A percentile compares a stretch with the other conserved stretches of the same genome.
These are phyloP conservation scores for Alosa sapidissima DNA, from an alignment of 2,797 vertebrate species.

Conservation along the genomic window DNA sequence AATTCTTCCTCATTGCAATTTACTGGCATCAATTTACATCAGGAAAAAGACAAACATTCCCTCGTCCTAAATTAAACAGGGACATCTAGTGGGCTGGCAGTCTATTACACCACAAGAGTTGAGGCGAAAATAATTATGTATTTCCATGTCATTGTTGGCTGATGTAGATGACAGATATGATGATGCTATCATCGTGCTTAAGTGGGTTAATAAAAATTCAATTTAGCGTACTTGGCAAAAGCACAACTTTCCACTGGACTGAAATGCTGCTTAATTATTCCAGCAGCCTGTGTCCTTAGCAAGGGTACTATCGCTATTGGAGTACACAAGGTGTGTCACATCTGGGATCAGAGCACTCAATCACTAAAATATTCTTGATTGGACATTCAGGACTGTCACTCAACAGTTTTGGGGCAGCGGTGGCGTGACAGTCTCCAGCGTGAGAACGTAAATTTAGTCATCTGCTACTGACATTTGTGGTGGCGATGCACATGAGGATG, in stretches of 20 bases:
- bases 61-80: neutral
- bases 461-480: neutral
- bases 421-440: neutral
- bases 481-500: neutral
- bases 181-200: neutral
- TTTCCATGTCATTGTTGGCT: neutral
- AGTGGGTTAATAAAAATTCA: neutral
- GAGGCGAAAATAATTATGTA: neutral
- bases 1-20: neutral
- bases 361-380: neutral
- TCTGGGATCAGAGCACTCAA: neutral
- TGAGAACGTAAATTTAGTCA: neutral
- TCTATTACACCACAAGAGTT: neutral
- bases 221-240: neutral
- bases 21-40: neutral
- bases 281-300: constrained; percentile 2
- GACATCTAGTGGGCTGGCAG: neutral
- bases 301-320: neutral
- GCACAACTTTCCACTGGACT: neutral
- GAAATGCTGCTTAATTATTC: neutral
- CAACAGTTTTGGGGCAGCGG: neutral
- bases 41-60: neutral
- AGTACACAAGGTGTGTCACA: neutral
- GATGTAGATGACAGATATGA: neutral
- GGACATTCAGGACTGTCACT: neutral